Percentiles rank a stretch among this genome's conserved stretches.
Conservation (phyloP, 2,113 vertebrate species). For the Fulmarus glacialis region DNA sequence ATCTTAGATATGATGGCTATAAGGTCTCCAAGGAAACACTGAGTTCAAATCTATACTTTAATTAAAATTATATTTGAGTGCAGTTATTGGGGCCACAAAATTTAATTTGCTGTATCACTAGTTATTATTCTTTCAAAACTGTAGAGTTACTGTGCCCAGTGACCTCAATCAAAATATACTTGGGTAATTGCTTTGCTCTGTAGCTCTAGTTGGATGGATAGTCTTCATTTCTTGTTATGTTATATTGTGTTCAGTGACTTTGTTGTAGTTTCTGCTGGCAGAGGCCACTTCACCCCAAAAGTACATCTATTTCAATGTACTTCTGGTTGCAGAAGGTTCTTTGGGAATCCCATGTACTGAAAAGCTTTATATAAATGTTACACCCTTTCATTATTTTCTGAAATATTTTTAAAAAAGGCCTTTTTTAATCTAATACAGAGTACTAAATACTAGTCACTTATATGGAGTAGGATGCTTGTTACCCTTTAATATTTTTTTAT, state of each 20-base stretch:
- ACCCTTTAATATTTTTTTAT: not conserved
- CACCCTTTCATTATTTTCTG: not conserved
- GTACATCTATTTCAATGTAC: not conserved
- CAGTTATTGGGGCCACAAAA: not conserved
- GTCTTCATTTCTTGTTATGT: not conserved
- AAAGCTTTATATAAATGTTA: not conserved
- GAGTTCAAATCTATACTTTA: not conserved
- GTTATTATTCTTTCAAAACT: not conserved
- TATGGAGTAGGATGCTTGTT: not conserved
- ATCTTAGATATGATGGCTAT: not conserved
- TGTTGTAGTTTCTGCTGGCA: not conserved
- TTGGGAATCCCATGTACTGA: not conserved
- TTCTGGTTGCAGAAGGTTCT: not conserved
- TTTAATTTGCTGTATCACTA: not conserved
- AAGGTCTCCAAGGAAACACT: not conserved
- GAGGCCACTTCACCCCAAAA: not conserved
- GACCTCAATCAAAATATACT: not conserved
- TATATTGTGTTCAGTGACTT: not conserved
- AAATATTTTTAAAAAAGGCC: not conserved
- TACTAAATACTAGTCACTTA: not conserved
- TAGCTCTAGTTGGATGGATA: not conserved
- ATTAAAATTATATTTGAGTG: not conserved
- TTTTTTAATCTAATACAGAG: not conserved
- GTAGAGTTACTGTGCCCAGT: not conserved
- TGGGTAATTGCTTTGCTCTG: not conserved